Percentiles rank a stretch among this genome's conserved stretches.
Evolutionary conservation across 1,140 invertebrate genomes (phyloP).

Genomic region (Calephelis virginiensis): DNA sequence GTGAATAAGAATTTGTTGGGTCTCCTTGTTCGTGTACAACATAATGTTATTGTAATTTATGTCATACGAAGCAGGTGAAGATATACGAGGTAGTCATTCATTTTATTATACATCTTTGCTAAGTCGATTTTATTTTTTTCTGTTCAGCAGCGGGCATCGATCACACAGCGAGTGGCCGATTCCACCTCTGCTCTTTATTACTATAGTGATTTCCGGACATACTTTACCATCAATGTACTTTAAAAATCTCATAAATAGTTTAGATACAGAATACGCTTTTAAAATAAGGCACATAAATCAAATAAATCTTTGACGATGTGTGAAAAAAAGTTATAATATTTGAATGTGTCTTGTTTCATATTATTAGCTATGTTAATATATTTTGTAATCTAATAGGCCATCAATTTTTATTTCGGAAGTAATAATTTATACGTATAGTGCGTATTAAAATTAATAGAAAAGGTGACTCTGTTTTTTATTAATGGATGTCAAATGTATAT

Average conservation of each 20-base stretch:
- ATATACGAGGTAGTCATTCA: constrained; percentile 63
- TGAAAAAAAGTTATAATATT: constrained; percentile 9
- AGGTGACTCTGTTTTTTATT: too few species aligned
- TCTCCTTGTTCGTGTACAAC: constrained; percentile 70
- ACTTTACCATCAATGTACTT: constrained; percentile 20
- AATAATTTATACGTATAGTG: neutral
- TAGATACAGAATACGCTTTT: constrained; percentile 70
- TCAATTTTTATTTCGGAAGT: neutral
- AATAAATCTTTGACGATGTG: constrained; percentile 5
- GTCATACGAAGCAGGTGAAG: constrained; percentile 77
- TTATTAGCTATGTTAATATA: neutral
- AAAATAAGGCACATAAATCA: constrained; percentile 77
- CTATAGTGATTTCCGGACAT: constrained; percentile 66
- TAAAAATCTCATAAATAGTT: constrained; percentile 15
- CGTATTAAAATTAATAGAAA: neutral
- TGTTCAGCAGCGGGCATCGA: constrained; percentile 63
- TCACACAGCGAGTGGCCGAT: constrained; percentile 71
- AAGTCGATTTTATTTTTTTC: constrained; percentile 69
- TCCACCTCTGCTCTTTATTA: constrained; percentile 68
- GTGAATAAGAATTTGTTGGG: constrained; percentile 72
- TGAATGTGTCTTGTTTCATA: neutral
- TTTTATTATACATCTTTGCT: constrained; percentile 53
- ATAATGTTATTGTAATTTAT: constrained; percentile 78
- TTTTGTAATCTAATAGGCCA: neutral
- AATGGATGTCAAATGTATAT: too few species aligned